phyloP scores from a whole-genome alignment of 2,797 vertebrate species.

The Channallabes apus region DNA sequence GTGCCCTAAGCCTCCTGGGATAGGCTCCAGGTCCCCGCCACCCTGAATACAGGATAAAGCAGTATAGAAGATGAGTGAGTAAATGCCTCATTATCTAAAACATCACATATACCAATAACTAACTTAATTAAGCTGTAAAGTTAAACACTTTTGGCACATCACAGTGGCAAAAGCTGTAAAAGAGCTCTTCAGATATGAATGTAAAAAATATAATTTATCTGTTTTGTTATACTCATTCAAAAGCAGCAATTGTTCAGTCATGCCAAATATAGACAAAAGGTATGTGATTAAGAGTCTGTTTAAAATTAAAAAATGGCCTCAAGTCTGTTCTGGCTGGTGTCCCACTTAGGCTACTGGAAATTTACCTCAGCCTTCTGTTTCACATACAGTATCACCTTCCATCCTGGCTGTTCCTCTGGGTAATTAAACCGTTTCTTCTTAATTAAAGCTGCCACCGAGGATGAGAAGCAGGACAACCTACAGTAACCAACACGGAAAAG shows the following conservation, averaged over 20 bases:
- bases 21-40: no score
- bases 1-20: no score
- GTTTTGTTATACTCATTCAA: not conserved
- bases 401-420: slow-evolving; percentile 37
- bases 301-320: not conserved
- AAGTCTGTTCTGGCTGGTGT: slow-evolving; percentile 24
- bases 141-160: not conserved
- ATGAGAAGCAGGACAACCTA: slow-evolving; percentile 24
- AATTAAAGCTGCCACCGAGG: slow-evolving; percentile 46
- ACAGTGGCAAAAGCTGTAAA: not conserved
- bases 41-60: no score
- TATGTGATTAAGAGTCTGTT: not conserved
- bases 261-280: not conserved
- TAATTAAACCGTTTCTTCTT: slow-evolving; percentile 43
- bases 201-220: not conserved
- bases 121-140: no score
- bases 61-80: not conserved
- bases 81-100: not conserved
- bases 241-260: no score
- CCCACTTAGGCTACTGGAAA: slow-evolving; percentile 32
- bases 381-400: slow-evolving; percentile 31
- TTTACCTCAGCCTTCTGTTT: slow-evolving; percentile 37
- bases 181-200: not conserved
- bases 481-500: not conserved
- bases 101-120: not conserved